Base-by-base conservation (phyloP, 2,797 vertebrate genomes). In the Diplodus sargus region DNA sequence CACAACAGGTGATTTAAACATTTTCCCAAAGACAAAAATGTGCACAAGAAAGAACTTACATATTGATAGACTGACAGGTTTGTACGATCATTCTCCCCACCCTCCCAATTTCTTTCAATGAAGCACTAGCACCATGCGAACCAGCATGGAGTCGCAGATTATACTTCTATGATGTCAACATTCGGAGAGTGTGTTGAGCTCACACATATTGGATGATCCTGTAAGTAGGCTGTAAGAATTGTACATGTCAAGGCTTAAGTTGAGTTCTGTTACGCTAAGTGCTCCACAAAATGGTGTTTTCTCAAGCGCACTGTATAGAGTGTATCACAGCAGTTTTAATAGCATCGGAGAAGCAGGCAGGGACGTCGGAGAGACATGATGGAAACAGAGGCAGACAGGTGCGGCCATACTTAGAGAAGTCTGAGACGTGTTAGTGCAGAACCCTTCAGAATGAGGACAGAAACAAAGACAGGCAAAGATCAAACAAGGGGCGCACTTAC, bases 321-420 rank as follows among this genome's bases (percentile, higher is more conserved):
- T 59, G 56, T 51, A 81, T 72, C 49, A 64, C 57, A 47, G 51
- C 0, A 22, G 71, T 52, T 76, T 74, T 78, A 71, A 76, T 72
- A 66, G 20, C 62, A 68, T 61, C 59, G 58, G 63, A 78, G 74
- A 45, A 64, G 59, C 54, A 64, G 62, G 47, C 70, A 57, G 22
- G 43, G 30, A 30, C 59, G 25, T 47, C n/a, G 52, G 72, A 67
- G 72, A 67, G 49, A 64, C 67, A 30, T 77, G 74, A 82, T 52
- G 72, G 45, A 54, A 78, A 81, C 45, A 62, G 30, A 53, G 74
- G 62, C 65, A 45, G 82, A 79, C 76, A 70, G 66, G 66, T 82
- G 73, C 76, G 79, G 73, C 52, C 25, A 28, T 56, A 78, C 63
- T 69, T 25, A 16, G 15, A 70, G 47, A 45, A 66, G 59, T 52